Base-by-base conservation (phyloP, 2,113 vertebrate species). In the cattle (Bos taurus) region DNA sequence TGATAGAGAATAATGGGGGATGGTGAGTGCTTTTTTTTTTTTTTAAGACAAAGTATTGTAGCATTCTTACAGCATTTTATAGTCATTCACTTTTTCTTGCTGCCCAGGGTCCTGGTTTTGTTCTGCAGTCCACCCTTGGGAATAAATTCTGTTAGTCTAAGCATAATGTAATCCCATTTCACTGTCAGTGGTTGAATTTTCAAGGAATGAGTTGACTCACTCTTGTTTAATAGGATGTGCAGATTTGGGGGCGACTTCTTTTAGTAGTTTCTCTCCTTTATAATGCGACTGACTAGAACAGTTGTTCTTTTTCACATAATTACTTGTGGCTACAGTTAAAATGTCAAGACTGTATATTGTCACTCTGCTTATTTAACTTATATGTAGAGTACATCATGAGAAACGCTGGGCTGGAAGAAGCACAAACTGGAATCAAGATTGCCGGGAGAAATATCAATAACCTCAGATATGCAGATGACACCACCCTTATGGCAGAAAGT, bases 41-140 rank as follows among this genome's bases (percentile, higher is more conserved):
- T 36, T 50, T n/a, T 40, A 94, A 74, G 50, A 36, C 10, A 67
- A 33, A 25, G 3, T 90, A 43, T 83, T 67, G 6, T 90, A 90
- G 33, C 56, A 81, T 94, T 93, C 62, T 85, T 89, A 3, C 25
- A 84, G 60, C 43, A 4, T 86, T 13, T 86, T 62, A 23, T 50
- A 94, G 78, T 89, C 19, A 81, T 94, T 95, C 54, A 43, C 92
- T 74, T 36, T 90, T 78, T 90, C 64, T 95, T 95, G 71, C 74
- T 81, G 64, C 82, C 83, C 40, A 77, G 62, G 16, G 23, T 90
- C 12, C 59, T 28, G 46, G 1, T 90, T 94, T 96, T 97, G 7
- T 90, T 83, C 28, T 78, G 60, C 40, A 67, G 23, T 12, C 59
- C 89, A 33, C 46, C 21, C 11, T 90, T 54, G 74, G 71, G 33